Conservation (phyloP, 2,113 vertebrate genomes). For the Pterocles orientalis region DNA sequence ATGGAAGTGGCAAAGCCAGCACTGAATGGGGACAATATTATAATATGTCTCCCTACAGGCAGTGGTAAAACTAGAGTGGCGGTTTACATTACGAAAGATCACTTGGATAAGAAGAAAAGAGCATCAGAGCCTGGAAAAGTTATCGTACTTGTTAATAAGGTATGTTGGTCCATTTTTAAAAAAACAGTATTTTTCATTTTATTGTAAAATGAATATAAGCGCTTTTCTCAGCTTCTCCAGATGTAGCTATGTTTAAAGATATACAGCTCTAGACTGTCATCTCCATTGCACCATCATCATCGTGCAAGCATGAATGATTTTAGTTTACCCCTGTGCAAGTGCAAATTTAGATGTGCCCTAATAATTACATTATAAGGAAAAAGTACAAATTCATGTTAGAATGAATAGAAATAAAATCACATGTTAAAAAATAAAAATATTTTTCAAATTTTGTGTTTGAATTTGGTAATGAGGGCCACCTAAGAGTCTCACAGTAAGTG, state of each 20-base stretch:
- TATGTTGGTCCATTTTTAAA: constrained; percentile 46
- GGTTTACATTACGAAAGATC: constrained; percentile 90
- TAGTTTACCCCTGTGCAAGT: background rate
- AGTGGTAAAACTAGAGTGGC: constrained; percentile 96
- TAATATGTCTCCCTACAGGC: constrained; percentile 95
- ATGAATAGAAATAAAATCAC: background rate
- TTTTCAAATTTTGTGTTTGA: background rate
- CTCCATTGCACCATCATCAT: background rate
- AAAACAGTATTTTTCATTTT: background rate
- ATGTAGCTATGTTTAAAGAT: background rate
- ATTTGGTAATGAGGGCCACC: background rate
- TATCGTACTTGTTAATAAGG: constrained; percentile 95
- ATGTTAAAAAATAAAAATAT: background rate
- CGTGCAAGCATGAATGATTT: background rate
- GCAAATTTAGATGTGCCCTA: background rate
- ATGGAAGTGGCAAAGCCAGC: constrained; percentile 89
- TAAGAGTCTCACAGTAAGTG: background rate
- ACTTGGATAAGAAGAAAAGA: constrained; percentile 83
- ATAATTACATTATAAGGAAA: background rate
- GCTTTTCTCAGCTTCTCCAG: background rate
- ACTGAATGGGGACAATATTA: constrained; percentile 90
- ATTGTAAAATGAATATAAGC: background rate
- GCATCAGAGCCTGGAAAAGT: constrained; percentile 81
- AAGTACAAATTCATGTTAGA: background rate
- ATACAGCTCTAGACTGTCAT: background rate